These are phyloP conservation scores for Orgyia antiqua DNA, from an alignment of 2,888 invertebrate species.

Conservation along the genomic window DNA sequence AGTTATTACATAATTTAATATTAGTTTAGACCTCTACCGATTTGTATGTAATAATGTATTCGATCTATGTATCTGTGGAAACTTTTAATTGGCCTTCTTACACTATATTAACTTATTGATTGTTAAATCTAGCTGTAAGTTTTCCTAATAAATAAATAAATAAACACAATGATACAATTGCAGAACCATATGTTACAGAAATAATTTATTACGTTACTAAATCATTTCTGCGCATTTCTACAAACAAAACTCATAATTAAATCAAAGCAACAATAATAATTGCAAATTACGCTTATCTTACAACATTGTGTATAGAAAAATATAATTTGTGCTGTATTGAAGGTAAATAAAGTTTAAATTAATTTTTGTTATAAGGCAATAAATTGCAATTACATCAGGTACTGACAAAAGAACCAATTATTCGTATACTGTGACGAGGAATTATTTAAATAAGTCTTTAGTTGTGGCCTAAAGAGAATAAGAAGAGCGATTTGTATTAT, in stretches of 20 bases:
- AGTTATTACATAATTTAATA: no score
- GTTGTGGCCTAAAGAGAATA: conserved; percentile 10
- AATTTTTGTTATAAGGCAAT: conserved; percentile 24
- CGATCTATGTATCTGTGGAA: no score
- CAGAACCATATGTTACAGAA: no score
- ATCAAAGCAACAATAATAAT: conserved; percentile 5
- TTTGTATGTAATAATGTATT: no score
- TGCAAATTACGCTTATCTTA: background rate
- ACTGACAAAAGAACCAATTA: conserved; percentile 36
- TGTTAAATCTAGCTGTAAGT: no score
- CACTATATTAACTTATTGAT: no score
- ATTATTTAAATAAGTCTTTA: conserved; percentile 42
- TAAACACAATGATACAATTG: background rate
- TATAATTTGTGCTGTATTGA: conserved; percentile 6
- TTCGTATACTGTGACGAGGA: conserved; percentile 40
- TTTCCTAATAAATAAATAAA: no score
- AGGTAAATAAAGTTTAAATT: conserved; percentile 10
- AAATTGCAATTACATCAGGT: conserved; percentile 51
- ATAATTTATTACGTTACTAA: conserved; percentile 13
- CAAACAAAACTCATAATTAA: conserved; percentile 3
- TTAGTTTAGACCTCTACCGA: no score
- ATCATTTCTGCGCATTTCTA: conserved; percentile 12
- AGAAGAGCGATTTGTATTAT: conserved; percentile 3
- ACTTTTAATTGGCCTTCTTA: no score
- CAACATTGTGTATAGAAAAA: background rate